Evolutionary conservation across 2,113 vertebrate genomes (phyloP).

Genomic region (Theristicus caerulescens): DNA sequence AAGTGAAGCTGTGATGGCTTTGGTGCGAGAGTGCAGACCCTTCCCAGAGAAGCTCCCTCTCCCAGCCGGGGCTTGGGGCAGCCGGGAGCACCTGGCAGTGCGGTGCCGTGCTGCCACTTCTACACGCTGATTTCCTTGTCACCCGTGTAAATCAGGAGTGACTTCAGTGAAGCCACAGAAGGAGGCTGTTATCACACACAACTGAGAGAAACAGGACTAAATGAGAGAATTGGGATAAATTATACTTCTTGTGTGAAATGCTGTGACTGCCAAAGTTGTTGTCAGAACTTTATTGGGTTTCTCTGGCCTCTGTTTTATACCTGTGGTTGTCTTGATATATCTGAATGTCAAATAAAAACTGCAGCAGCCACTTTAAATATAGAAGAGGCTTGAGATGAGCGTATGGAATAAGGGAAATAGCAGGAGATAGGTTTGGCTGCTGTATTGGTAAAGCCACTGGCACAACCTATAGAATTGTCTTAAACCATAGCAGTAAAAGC

Average conservation of each 20-base stretch:
- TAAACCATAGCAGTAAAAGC: not conserved
- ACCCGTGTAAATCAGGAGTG: not conserved
- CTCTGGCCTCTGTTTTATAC: not conserved
- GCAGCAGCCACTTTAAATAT: not conserved
- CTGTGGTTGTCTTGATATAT: not conserved
- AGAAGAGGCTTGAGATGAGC: not conserved
- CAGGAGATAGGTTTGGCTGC: not conserved
- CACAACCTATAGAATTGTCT: not conserved
- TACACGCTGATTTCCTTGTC: not conserved
- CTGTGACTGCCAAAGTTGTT: not conserved
- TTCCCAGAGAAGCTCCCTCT: not conserved
- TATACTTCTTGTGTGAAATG: not conserved
- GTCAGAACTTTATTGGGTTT: not conserved
- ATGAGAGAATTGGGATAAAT: not conserved
- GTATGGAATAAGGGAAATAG: not conserved
- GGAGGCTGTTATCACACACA: not conserved
- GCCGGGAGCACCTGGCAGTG: accelerated
- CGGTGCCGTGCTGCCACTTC: not conserved
- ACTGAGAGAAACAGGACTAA: not conserved
- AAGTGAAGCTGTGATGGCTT: not conserved
- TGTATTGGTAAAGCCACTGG: not conserved
- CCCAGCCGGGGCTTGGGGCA: not conserved
- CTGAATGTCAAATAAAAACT: not conserved
- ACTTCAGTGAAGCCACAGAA: not conserved
- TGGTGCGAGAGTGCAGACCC: accelerated